phyloP scores from a whole-genome alignment of 2,113 vertebrate genomes.

The Phylloscopus whistleri region DNA sequence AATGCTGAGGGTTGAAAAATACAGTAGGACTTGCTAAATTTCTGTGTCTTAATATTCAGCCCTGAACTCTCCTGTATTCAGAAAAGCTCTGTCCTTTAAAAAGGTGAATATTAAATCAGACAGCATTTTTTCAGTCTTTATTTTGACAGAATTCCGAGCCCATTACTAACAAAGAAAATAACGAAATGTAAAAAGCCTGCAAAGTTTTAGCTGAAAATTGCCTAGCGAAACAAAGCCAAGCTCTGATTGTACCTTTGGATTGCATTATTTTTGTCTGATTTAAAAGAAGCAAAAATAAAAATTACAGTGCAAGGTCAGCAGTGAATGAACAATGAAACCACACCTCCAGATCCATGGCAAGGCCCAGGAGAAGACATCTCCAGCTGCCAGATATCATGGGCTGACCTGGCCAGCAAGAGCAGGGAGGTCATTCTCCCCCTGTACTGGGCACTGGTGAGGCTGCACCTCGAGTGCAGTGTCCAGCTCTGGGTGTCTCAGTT shows the following conservation, averaged over 20 bases:
- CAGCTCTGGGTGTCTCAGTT: no score
- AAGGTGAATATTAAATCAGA: constrained; percentile 27
- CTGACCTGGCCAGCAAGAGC: neutral
- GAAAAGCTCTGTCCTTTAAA: neutral
- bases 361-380: neutral
- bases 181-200: neutral
- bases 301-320: neutral
- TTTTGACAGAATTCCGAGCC: constrained; percentile 37
- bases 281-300: neutral
- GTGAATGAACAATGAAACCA: neutral
- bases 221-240: neutral
- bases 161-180: constrained; percentile 14
- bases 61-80: neutral
- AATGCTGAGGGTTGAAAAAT: neutral
- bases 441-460: neutral
- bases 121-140: constrained; percentile 1
- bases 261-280: neutral
- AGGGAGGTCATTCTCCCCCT: neutral
- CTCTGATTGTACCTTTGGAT: neutral
- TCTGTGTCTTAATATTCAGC: neutral
- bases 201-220: neutral
- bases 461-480: neutral
- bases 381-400: neutral
- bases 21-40: neutral
- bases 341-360: no score